Percentiles rank a stretch among this genome's conserved stretches.
phyloP scores from a whole-genome alignment of 2,797 vertebrate genomes.

The Fratercula arctica region DNA sequence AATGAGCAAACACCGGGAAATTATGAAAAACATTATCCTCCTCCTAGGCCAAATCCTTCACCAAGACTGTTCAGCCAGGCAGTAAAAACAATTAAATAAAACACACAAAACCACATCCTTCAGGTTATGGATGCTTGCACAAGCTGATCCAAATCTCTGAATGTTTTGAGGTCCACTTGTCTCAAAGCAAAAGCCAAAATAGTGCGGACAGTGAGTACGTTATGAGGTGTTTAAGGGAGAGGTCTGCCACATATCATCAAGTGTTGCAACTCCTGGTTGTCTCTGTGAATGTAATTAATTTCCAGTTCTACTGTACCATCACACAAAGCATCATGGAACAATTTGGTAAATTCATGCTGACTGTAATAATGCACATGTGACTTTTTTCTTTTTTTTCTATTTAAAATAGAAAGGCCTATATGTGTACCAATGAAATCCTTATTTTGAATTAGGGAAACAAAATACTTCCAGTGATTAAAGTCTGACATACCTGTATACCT shows the following conservation, averaged over 20 bases:
- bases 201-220: not conserved
- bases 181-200: not conserved
- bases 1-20: slow-evolving; percentile 19
- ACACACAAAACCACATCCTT: not conserved
- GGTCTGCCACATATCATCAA: not conserved
- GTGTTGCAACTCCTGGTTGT: not conserved
- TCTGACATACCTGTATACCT: not conserved
- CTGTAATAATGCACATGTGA: not conserved
- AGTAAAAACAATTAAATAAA: not conserved
- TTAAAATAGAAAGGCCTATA: not conserved
- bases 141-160: not conserved
- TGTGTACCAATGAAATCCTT: not conserved
- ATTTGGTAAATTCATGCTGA: not conserved
- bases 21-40: not conserved
- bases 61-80: not conserved
- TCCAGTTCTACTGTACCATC: not conserved
- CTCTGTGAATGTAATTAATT: not conserved
- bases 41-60: slow-evolving; percentile 26
- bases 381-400: not conserved
- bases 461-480: not conserved
- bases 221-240: not conserved
- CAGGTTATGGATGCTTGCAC: not conserved
- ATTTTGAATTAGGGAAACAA: not conserved
- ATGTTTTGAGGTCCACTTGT: not conserved
- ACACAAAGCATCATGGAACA: not conserved